These are phyloP conservation scores for Stylophora pistillata DNA, from an alignment of 64 coral and sea anemone genomes.

Conservation along the genomic window DNA sequence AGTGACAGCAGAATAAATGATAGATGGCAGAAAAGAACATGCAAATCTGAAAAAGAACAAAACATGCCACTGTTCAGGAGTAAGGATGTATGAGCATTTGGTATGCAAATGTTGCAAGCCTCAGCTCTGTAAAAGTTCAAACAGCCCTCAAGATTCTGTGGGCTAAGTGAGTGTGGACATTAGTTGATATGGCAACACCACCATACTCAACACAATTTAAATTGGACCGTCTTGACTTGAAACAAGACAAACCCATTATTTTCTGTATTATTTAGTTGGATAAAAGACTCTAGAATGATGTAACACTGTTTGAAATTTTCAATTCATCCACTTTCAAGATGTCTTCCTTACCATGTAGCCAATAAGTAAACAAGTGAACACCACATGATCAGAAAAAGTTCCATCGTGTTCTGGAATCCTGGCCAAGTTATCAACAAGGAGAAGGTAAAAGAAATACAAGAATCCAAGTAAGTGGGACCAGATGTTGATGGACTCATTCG, in stretches of 20 bases:
- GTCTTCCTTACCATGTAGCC: slow-evolving; percentile 70
- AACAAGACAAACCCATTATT: no score
- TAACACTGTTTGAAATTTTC: background rate
- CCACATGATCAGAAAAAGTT: slow-evolving; percentile 77
- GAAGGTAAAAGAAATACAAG: slow-evolving; percentile 71
- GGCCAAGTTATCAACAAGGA: slow-evolving; percentile 81
- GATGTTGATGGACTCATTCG: slow-evolving; percentile 88
- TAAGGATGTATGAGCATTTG: background rate
- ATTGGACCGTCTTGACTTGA: no score
- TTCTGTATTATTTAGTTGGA: no score
- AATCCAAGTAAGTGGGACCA: slow-evolving; percentile 93
- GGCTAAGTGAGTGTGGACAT: no score
- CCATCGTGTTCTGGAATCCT: slow-evolving; percentile 69
- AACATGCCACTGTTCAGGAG: background rate
- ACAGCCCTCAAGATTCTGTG: no score
- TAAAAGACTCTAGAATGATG: background rate
- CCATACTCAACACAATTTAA: no score
- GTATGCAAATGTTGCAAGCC: no score
- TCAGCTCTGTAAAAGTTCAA: no score
- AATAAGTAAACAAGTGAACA: slow-evolving; percentile 67
- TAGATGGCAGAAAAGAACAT: slow-evolving; percentile 90
- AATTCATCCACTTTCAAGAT: background rate
- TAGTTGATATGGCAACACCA: no score
- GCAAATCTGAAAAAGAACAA: slow-evolving; percentile 55
- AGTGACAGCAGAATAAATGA: slow-evolving; percentile 91